These are phyloP conservation scores for Macrophya annulata DNA, from an alignment of 2,888 invertebrate species.

Conservation along the genomic window DNA sequence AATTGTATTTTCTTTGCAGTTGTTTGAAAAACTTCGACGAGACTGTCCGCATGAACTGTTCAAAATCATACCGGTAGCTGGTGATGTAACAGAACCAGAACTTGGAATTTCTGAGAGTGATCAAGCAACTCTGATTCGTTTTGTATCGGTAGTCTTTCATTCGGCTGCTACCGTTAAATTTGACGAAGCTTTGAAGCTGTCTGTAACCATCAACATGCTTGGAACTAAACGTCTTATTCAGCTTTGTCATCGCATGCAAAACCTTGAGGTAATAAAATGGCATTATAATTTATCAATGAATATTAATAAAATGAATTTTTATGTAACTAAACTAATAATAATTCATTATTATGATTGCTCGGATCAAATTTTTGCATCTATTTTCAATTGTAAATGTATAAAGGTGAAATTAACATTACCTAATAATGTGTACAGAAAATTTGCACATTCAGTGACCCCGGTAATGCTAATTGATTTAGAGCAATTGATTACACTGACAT, in stretches of 20 bases:
- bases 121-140: constrained; percentile 81
- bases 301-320: background rate
- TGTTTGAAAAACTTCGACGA: constrained; percentile 84
- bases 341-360: background rate
- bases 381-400: background rate
- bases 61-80: constrained; percentile 85
- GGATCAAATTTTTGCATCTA: background rate
- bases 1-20: constrained; percentile 74
- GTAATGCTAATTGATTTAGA: background rate
- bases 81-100: constrained; percentile 83
- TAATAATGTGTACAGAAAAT: background rate
- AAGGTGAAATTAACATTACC: background rate
- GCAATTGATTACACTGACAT: background rate
- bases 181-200: constrained; percentile 87
- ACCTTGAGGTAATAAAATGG: constrained; percentile 83
- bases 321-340: background rate
- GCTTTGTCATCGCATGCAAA: constrained; percentile 86
- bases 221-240: constrained; percentile 87
- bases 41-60: constrained; percentile 82
- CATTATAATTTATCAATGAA: background rate
- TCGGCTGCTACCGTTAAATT: constrained; percentile 92
- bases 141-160: constrained; percentile 90
- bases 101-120: constrained; percentile 82
- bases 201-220: constrained; percentile 89
- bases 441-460: constrained; percentile 2